Evolutionary conservation across 2,113 vertebrate genomes (phyloP).

Genomic region (Miniopterus natalensis): DNA sequence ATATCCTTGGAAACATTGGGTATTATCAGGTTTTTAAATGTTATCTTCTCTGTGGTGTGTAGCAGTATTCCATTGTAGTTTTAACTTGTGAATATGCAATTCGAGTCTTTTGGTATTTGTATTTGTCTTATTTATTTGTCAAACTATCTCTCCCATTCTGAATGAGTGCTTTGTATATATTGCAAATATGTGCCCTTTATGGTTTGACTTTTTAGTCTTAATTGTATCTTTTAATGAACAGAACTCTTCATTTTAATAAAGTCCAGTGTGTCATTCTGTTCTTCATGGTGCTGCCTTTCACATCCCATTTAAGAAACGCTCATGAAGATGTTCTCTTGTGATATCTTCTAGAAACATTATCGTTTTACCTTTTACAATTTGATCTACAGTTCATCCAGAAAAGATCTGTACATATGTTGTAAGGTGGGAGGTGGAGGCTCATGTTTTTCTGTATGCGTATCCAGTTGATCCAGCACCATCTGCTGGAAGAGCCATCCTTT

Average conservation of each 20-base stretch:
- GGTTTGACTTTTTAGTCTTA: background rate
- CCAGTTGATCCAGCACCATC: background rate
- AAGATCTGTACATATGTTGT: background rate
- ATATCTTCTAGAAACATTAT: background rate
- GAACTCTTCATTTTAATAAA: conserved; percentile 19
- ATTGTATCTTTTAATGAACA: background rate
- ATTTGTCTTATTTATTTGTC: background rate
- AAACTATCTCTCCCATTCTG: background rate
- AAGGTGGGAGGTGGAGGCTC: background rate
- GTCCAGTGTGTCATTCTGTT: background rate
- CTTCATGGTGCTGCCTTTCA: background rate
- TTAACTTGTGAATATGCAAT: background rate
- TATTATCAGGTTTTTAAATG: background rate
- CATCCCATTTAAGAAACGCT: background rate
- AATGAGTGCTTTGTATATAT: background rate
- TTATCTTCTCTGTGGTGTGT: background rate
- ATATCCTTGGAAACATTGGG: background rate
- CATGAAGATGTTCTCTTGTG: background rate
- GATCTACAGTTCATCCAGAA: background rate
- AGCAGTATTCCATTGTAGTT: background rate
- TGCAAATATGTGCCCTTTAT: background rate
- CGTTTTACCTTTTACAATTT: background rate
- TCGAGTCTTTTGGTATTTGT: background rate
- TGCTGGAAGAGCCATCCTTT: background rate
- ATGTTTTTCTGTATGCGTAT: background rate